These are phyloP conservation scores for Dysmachus trigonus DNA, from an alignment of 2,888 invertebrate genomes.

Conservation along the genomic window DNA sequence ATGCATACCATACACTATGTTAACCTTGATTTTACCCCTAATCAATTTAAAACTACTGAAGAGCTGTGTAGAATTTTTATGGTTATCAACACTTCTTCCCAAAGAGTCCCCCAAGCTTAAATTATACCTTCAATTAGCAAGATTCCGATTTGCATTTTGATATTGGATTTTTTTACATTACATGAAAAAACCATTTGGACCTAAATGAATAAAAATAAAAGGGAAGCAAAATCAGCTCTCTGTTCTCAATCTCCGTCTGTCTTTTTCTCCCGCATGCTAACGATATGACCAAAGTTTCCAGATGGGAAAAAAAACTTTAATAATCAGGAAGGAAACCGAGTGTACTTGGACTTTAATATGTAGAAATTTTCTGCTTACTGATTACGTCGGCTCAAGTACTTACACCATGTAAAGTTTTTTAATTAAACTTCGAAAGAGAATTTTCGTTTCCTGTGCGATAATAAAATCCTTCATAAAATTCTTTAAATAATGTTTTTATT, in stretches of 20 bases:
- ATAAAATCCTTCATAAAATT: neutral
- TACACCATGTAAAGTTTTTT: conserved; percentile 44
- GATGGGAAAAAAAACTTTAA: conserved; percentile 1
- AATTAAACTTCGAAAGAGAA: conserved; percentile 44
- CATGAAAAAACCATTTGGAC: neutral
- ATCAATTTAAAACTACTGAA: neutral
- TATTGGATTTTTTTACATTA: neutral
- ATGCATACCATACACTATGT: too few species aligned
- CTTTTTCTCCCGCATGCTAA: neutral
- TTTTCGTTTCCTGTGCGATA: conserved; percentile 28
- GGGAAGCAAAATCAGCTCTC: neutral
- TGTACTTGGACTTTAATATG: conserved; percentile 16
- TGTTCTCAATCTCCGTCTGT: neutral
- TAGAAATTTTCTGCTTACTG: neutral
- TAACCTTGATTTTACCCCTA: too few species aligned
- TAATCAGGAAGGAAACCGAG: neutral
- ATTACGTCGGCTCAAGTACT: conserved; percentile 24
- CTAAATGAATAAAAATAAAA: neutral
- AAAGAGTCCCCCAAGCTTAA: neutral
- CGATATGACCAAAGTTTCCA: neutral
- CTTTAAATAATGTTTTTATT: neutral
- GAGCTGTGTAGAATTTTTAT: neutral
- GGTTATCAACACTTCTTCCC: neutral
- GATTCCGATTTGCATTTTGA: neutral
- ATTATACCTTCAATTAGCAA: neutral